phyloP scores from a whole-genome alignment of 2,888 invertebrate species.

The Rhodophaea formosa region DNA sequence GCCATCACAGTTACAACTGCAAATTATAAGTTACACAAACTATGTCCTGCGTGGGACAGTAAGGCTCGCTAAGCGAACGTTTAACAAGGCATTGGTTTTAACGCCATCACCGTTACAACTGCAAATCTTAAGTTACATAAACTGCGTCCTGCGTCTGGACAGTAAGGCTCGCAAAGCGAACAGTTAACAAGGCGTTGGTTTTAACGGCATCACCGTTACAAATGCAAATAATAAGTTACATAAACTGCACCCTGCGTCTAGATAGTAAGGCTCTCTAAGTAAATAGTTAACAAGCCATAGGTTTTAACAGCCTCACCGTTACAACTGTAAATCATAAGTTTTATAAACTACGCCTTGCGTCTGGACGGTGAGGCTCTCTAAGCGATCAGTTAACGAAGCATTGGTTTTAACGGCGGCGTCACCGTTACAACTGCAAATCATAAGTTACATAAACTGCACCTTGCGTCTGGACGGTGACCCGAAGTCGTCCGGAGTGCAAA shows the following conservation, averaged over 20 bases:
- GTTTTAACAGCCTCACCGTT: not conserved
- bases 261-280: too few species aligned
- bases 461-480: not conserved
- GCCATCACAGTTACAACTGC: not conserved
- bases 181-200: too few species aligned
- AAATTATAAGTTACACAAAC: too few species aligned
- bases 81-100: not conserved
- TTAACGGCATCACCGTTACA: too few species aligned
- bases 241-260: too few species aligned
- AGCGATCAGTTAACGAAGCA: not conserved
- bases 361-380: constrained; percentile 4
- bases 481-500: not conserved
- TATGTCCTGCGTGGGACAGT: too few species aligned
- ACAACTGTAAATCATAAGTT: not conserved
- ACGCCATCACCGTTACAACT: not conserved
- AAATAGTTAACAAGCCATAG: not conserved
- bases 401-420: not conserved
- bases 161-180: too few species aligned
- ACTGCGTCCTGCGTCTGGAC: not conserved
- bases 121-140: constrained; percentile 2
- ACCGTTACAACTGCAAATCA: not conserved
- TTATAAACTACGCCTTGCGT: not conserved
- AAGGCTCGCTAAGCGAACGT: not conserved
- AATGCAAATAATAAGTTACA: too few species aligned
- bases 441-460: not conserved